Evolutionary conservation across 2,113 vertebrate genomes (phyloP).

Genomic region (Morone chrysops): DNA sequence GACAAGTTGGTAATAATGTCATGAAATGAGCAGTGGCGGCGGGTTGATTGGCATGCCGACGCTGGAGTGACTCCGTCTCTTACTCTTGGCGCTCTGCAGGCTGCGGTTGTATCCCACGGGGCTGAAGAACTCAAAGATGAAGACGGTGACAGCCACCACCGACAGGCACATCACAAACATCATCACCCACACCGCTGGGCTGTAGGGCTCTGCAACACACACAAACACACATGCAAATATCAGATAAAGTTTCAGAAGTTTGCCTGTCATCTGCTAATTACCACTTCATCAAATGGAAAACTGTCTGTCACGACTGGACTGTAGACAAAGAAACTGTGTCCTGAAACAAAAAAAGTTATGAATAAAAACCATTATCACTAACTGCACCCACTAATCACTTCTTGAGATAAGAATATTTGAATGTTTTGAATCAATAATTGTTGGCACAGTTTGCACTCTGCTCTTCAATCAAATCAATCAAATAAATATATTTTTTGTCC

Average conservation of each 20-base stretch:
- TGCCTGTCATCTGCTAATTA: conserved; percentile 5
- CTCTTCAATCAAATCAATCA: background rate
- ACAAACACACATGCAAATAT: conserved; percentile 8
- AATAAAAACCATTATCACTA: background rate
- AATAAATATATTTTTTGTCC: background rate
- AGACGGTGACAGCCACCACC: conserved; percentile 94
- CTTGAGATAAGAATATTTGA: too few species aligned
- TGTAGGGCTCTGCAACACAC: conserved; percentile 90
- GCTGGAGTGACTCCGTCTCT: conserved; percentile 69
- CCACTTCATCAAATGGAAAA: background rate
- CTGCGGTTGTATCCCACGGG: conserved; percentile 91
- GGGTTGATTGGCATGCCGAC: conserved; percentile 61
- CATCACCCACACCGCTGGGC: conserved; percentile 96
- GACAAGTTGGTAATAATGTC: conserved; percentile 54
- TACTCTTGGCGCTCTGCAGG: conserved; percentile 91
- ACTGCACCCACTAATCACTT: background rate
- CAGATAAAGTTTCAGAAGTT: conserved; percentile 27
- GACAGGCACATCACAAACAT: conserved; percentile 98
- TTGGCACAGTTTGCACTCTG: background rate
- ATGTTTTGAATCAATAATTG: too few species aligned
- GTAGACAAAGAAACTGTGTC: background rate
- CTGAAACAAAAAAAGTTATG: background rate
- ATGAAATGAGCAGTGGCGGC: conserved; percentile 53
- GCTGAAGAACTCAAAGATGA: conserved; percentile 95
- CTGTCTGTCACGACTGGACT: background rate